Evolutionary conservation across 1,140 invertebrate genomes (phyloP).

Genomic region (Phocides pigmalion): DNA sequence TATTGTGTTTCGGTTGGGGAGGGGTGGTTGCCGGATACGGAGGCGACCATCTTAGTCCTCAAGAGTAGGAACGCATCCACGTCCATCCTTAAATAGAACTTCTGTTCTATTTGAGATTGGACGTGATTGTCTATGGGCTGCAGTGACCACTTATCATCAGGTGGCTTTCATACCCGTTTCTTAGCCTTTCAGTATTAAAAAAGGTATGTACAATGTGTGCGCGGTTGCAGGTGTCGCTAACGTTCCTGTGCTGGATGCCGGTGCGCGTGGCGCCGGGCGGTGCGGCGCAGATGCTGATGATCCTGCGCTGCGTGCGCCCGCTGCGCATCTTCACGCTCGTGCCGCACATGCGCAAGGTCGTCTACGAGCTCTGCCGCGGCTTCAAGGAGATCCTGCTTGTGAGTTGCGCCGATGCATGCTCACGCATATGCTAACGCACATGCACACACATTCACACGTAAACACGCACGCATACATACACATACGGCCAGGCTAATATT

Average conservation of each 20-base stretch:
- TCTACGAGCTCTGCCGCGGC: constrained; percentile 98
- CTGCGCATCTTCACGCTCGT: constrained; percentile 98
- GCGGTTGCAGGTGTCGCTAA: constrained; percentile 91
- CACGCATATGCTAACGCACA: too few species aligned
- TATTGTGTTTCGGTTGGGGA: too few species aligned
- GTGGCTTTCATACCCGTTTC: too few species aligned
- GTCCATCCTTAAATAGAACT: too few species aligned
- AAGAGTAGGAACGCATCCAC: too few species aligned
- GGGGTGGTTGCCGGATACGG: too few species aligned
- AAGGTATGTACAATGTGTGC: neutral
- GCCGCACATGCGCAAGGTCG: constrained; percentile 99
- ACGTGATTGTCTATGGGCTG: too few species aligned
- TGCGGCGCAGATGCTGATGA: constrained; percentile 96
- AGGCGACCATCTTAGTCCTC: too few species aligned
- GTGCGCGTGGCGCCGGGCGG: constrained; percentile 95
- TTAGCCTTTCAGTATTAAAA: too few species aligned
- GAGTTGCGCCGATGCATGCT: constrained; percentile 50
- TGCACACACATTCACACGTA: neutral
- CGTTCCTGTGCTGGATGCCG: constrained; percentile 99
- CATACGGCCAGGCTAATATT: too few species aligned
- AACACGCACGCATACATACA: neutral
- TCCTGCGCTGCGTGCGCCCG: constrained; percentile 97
- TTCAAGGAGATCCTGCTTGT: constrained; percentile 99
- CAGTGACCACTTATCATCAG: too few species aligned
- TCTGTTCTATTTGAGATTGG: too few species aligned